Evolutionary conservation across 2,888 invertebrate species (phyloP), one percentile per base, ranked within the genome.

Genomic region (Pecten maximus): DNA sequence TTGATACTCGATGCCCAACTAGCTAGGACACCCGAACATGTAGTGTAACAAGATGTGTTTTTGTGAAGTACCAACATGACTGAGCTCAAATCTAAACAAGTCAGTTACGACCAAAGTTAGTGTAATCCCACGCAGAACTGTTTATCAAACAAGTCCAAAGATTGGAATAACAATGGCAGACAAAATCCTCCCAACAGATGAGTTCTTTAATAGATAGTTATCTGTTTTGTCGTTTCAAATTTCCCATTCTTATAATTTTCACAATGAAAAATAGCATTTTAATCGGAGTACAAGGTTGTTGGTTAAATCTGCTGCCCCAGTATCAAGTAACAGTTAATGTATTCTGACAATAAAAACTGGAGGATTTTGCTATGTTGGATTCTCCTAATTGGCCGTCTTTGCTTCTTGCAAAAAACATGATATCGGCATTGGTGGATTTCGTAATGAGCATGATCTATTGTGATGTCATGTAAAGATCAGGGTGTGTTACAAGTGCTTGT

Each of bases 201-300:
- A 74, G 74, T 74, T 74, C 74, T 74, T 74, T 35, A 35, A 28
- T 10, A 74, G 74, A 74, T 74, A 28, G 74, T 15, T 74, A 74
- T 74, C 74, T 74, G 28, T 74, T 74, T 28, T 3, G 74, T 28
- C 28, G 74, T 74, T 28, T 74, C 74, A 35, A 74, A 74, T 74
- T 74, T 74, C 74, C 23, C 74, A 74, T 74, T 74, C 74, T 74
- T 74, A 19, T 35, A 74, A 74, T 35, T 74, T 74, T 74, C 74
- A 74, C 74, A 74, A 74, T 74, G 74, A 74, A 74, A 74, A 28
- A 74, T 74, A 74, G 74, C 74, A 74, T 74, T 74, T 74, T 74
- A 74, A 74, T 74, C 74, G 74, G 74, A 35, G 35, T 10, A 16
- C 10, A 23, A 35, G 35, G 74, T 28, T 74, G 74, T 74, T 74